Conservation (phyloP, 2,113 vertebrate genomes). For the Embiotoca jacksoni region DNA sequence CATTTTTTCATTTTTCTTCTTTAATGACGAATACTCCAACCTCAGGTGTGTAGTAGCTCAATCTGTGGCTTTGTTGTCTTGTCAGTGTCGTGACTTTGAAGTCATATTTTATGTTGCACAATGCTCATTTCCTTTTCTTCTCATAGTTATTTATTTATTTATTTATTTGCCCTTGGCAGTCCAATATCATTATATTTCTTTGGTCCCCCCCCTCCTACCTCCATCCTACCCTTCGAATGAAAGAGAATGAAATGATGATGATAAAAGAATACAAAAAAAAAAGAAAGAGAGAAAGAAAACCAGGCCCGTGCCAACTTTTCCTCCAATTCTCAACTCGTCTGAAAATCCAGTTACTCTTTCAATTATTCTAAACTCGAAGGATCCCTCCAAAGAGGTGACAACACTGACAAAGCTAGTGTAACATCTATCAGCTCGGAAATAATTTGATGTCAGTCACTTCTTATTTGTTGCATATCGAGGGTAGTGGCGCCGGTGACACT, state of each 20-base stretch:
- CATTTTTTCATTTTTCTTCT: conserved; percentile 63
- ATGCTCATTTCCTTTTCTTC: conserved; percentile 60
- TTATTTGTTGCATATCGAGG: conserved; percentile 75
- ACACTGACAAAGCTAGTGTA: conserved; percentile 79
- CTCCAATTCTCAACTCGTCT: conserved; percentile 51
- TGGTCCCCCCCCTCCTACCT: too few relatives aligned
- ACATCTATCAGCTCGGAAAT: conserved; percentile 82
- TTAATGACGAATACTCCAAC: conserved; percentile 70
- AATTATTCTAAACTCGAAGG: conserved; percentile 81
- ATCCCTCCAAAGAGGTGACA: conserved; percentile 74
- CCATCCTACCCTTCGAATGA: conserved; percentile 4
- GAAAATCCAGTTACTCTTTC: conserved; percentile 80
- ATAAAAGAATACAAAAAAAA: conserved; percentile 61
- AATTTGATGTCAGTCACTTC: conserved; percentile 83
- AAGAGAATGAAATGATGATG: conserved; percentile 50
- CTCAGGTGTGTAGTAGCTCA: conserved; percentile 69
- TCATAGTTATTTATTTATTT: conserved; percentile 59
- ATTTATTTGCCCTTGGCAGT: conserved; percentile 51
- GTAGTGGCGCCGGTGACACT: conserved; percentile 62
- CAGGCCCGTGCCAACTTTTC: conserved; percentile 43
- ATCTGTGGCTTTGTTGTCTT: conserved; percentile 75
- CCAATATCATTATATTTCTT: conserved; percentile 69
- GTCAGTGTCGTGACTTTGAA: conserved; percentile 77
- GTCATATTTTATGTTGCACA: conserved; percentile 63
- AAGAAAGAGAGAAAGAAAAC: conserved; percentile 26